A percentile compares a stretch with the other conserved stretches of the same genome.
phyloP scores from a whole-genome alignment of 2,797 vertebrate species.

The Glyptemys insculpta region DNA sequence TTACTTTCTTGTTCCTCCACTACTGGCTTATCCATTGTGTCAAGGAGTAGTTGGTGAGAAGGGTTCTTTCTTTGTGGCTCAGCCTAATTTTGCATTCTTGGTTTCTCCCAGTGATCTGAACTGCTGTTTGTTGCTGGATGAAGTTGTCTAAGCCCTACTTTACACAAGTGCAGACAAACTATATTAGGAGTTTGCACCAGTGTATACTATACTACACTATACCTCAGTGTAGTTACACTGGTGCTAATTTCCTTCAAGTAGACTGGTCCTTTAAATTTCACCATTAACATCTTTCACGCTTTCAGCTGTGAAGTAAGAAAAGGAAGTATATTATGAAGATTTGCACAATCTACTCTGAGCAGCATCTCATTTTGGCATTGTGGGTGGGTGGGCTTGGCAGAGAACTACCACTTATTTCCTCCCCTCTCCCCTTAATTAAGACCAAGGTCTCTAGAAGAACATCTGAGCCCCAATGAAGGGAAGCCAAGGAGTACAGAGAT shows the following conservation, averaged over 20 bases:
- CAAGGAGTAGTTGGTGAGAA: neutral
- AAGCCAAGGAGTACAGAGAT: neutral
- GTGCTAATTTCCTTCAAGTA: neutral
- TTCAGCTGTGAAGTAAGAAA: neutral
- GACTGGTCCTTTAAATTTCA: neutral
- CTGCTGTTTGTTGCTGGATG: neutral
- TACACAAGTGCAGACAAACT: neutral
- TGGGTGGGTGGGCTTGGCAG: neutral
- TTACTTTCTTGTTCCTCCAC: neutral
- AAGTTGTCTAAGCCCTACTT: neutral
- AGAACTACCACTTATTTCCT: neutral
- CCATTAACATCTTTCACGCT: neutral
- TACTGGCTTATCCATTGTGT: neutral
- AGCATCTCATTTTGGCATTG: neutral
- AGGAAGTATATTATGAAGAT: neutral
- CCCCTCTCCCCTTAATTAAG: neutral
- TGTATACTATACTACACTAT: neutral
- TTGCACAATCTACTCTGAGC: neutral
- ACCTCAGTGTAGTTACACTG: neutral
- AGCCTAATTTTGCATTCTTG: neutral
- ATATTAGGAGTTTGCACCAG: neutral
- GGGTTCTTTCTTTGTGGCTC: neutral
- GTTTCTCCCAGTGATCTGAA: neutral
- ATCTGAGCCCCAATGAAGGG: neutral
- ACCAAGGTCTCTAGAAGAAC: neutral